Percentiles rank a stretch among this genome's conserved stretches.
Conservation (phyloP, 2,797 vertebrate species). For the Microchirus variegatus region DNA sequence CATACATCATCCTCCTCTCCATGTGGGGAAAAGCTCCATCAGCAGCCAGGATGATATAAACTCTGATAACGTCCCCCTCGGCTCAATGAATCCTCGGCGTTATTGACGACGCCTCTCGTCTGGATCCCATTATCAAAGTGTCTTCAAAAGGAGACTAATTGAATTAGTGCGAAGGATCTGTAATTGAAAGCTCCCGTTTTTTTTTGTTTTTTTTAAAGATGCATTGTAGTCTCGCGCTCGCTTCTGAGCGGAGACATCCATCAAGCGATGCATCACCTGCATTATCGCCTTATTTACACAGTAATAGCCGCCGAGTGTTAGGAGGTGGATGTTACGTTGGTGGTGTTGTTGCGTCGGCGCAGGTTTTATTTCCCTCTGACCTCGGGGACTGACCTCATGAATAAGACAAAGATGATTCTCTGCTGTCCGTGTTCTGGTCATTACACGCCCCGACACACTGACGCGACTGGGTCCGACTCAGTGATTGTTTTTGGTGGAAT, state of each 20-base stretch:
- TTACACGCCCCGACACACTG: too few species aligned
- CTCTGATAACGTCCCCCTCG: constrained; percentile 25
- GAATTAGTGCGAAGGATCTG: constrained; percentile 52
- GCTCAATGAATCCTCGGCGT: constrained; percentile 43
- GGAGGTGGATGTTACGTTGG: too few species aligned
- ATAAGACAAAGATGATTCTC: constrained; percentile 31
- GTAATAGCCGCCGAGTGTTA: too few species aligned
- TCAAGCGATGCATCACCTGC: constrained; percentile 19
- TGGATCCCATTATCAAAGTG: constrained; percentile 64
- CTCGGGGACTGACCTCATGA: constrained; percentile 7
- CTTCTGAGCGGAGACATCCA: constrained; percentile 32
- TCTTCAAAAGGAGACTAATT: constrained; percentile 67
- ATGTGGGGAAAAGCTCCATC: background rate
- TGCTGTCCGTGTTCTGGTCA: background rate
- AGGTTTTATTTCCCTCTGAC: background rate
- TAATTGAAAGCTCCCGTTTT: constrained; percentile 56
- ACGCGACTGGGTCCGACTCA: too few species aligned
- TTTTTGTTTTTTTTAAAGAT: too few species aligned
- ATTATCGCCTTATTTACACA: background rate
- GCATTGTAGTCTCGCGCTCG: constrained; percentile 27
- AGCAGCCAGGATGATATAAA: constrained; percentile 41
- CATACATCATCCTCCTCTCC: background rate
- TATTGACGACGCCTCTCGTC: constrained; percentile 35
- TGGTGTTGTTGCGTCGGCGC: too few species aligned
- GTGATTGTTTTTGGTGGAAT: constrained; percentile 12